Base-by-base conservation (phyloP, 2,113 vertebrate genomes). In the Cygnus atratus region DNA sequence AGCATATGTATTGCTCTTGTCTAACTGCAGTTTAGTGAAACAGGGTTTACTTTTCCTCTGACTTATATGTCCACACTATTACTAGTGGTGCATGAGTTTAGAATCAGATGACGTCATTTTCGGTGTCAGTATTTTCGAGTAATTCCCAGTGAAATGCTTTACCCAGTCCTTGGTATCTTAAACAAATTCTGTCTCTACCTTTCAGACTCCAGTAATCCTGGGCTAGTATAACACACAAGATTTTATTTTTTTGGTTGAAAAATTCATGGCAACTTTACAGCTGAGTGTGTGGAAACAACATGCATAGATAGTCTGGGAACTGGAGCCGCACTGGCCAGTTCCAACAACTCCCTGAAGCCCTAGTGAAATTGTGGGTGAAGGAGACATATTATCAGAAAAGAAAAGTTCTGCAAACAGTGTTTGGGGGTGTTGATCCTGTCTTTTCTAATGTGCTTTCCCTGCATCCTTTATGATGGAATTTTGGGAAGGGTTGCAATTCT, bases 381-480 rank as follows among this genome's bases (percentile, higher is more conserved):
- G 22, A 24, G 3, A 58, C 3, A 0, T 2, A 1, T 10, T 6
- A 25, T 19, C 11, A 3, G 39, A 41, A 5, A 29, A 13, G 35
- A 31, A 4, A 6, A 1, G 1, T 54, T 26, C 59, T 14, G 10
- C 1, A 41, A 25, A 13, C 5, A 19, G 37, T 7, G 10, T 63
- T 35, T 8, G 13, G 25, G 50, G 21, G 15, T 19, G 21, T 3
- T 11, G 21, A 3, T 14, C 6, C 1, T 4, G 2, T 11, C 6
- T 3, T 25, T 33, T 16, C 50, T 39, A 7, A 39, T 0, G 0
- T 4, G 4, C 39, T 26, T 37, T 44, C 35, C 8, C 11, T 9
- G 15, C 18, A 1, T 8, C 11, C 59, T 13, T n/a, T 7, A 3
- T 11, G 20, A 26, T 7, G 4, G 26, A 46, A 6, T 14, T 50